phyloP scores from a whole-genome alignment of 2,797 vertebrate genomes.

The Neopelma chrysocephalum region DNA sequence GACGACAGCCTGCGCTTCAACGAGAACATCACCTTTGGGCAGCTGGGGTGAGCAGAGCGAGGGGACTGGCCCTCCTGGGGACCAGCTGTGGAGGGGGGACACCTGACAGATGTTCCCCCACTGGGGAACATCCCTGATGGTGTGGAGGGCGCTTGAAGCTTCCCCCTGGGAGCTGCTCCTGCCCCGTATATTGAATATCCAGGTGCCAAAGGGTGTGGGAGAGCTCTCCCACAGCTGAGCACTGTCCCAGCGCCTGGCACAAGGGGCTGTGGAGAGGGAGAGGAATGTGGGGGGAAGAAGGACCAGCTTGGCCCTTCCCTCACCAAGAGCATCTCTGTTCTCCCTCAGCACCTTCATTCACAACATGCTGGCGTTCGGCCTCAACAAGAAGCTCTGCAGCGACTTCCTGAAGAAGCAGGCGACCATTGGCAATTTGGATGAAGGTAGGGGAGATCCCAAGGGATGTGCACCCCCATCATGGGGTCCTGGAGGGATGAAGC shows the following conservation, averaged over 20 bases:
- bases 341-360: conserved; percentile 91
- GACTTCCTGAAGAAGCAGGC: conserved; percentile 98
- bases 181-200: rapidly evolving
- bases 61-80: neutral
- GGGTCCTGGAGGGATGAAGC: neutral
- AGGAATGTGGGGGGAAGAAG: neutral
- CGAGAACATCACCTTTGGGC: conserved; percentile 97
- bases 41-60: conserved; percentile 85
- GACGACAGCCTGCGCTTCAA: conserved; percentile 93
- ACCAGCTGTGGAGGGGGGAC: neutral
- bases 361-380: conserved; percentile 96
- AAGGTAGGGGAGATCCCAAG: conserved; percentile 76
- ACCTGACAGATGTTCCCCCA: rapidly evolving
- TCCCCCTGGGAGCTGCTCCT: neutral
- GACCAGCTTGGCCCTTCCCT: neutral
- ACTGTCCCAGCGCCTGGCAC: rapidly evolving
- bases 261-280: neutral
- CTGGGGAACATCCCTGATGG: neutral
- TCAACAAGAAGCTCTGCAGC: conserved; percentile 91
- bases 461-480: rapidly evolving
- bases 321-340: neutral
- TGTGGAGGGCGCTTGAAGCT: neutral
- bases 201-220: rapidly evolving
- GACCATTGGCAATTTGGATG: conserved; percentile 91
- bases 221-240: rapidly evolving